Conservation (phyloP, 2,797 vertebrate genomes). For the Periparus ater region DNA sequence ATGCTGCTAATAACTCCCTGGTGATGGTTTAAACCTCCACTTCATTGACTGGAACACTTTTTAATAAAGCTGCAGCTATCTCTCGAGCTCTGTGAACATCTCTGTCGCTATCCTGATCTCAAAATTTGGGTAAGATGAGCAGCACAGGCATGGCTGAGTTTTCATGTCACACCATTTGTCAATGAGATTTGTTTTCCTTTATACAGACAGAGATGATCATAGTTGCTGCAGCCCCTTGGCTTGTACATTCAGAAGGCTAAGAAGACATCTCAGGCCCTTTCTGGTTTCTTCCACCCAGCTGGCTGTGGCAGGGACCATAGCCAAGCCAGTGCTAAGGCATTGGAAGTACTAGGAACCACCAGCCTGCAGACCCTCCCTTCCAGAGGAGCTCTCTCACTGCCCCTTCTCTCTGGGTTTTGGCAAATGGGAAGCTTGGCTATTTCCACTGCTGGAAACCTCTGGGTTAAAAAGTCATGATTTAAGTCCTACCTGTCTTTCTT, state of each 20-base stretch:
- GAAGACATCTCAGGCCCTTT: neutral
- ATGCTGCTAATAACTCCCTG: neutral
- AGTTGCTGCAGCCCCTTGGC: neutral
- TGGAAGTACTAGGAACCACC: neutral
- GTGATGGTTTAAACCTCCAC: neutral
- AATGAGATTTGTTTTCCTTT: neutral
- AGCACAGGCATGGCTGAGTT: neutral
- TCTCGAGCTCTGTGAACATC: neutral
- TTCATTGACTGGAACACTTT: neutral
- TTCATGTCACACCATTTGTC: neutral
- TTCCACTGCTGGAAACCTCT: neutral
- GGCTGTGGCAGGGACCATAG: neutral
- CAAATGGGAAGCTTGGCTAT: neutral
- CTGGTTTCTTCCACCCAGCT: neutral
- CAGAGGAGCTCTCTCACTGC: neutral
- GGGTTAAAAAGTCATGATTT: neutral
- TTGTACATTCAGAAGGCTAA: neutral
- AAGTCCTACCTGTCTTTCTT: neutral
- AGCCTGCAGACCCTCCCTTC: neutral
- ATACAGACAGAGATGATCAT: neutral
- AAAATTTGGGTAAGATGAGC: neutral
- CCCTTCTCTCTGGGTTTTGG: rapidly evolving
- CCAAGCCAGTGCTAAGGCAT: neutral
- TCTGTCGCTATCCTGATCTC: neutral
- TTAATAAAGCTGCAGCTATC: neutral